These are phyloP conservation scores for Drosophila picticornis DNA, from an alignment of 2,888 invertebrate genomes.

Conservation along the genomic window DNA sequence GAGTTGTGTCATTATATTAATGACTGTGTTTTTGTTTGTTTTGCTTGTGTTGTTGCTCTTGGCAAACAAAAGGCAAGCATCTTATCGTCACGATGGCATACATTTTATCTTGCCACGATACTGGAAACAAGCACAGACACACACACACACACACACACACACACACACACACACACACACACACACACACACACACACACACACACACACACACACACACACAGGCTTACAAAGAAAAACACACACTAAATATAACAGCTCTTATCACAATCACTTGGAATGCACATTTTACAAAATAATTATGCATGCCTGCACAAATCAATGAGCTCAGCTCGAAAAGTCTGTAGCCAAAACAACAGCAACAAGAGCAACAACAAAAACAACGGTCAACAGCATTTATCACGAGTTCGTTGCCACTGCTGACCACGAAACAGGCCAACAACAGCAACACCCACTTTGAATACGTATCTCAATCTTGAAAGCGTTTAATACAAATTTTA, in stretches of 20 bases:
- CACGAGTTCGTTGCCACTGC: slow-evolving; percentile 66
- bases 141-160: background rate
- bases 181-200: too few relatives aligned
- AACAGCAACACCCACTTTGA: slow-evolving; percentile 46
- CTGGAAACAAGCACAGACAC: slow-evolving; percentile 20
- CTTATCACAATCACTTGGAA: slow-evolving; percentile 69
- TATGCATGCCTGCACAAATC: slow-evolving; percentile 78
- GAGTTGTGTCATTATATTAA: slow-evolving; percentile 63
- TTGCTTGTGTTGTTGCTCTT: slow-evolving; percentile 40
- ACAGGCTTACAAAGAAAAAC: slow-evolving; percentile 8
- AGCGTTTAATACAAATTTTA: slow-evolving; percentile 37
- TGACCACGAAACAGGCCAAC: slow-evolving; percentile 67
- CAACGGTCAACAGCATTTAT: slow-evolving; percentile 58
- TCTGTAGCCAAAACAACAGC: slow-evolving; percentile 15
- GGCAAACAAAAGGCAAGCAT: slow-evolving; percentile 57
- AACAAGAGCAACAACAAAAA: slow-evolving; percentile 16
- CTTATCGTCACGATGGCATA: slow-evolving; percentile 71
- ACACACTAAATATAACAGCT: slow-evolving; percentile 43
- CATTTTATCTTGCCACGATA: slow-evolving; percentile 59
- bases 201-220: slow-evolving; percentile 1
- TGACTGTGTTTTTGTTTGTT: slow-evolving; percentile 39
- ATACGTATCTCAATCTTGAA: slow-evolving; percentile 48
- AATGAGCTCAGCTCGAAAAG: slow-evolving; percentile 50
- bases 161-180: slow-evolving; percentile 1
- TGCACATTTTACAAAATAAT: slow-evolving; percentile 74